Base-by-base conservation (phyloP, 2,113 vertebrate species). In the Oryzias javanicus region DNA sequence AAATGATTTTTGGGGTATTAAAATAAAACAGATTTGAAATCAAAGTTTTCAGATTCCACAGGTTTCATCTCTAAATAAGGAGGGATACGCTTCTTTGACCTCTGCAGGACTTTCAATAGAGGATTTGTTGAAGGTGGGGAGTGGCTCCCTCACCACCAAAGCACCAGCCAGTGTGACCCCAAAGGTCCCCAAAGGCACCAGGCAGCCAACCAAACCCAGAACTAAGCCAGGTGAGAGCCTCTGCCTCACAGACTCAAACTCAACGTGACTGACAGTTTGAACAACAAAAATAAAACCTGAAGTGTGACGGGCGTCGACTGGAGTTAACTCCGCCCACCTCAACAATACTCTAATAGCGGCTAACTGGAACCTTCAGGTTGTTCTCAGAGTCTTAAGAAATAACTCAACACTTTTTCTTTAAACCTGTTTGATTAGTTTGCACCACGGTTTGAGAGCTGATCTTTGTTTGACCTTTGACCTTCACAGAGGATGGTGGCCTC, bases 141-240 rank as follows among this genome's bases (percentile, higher is more conserved):
- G 14, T 6, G 35, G 47, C 35, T 55, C 56, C 42, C 68, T 59
- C 17, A 67, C 81, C 49, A 51, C 88, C 57, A 88, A 84, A 70
- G 67, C 54, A 15, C 70, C 87, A 12, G 18, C 73, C 22, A 84
- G 72, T 55, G 56, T 63, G 19, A 18, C 51, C 1, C 79, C 82
- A 2, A 81, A 77, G 48, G 55, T 8, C 20, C 71, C 80, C 3
- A 1, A 25, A 50, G 35, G 13, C 12, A 83, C 86, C 49, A 89
- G 84, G 18, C 72, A 73, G 4, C 79, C 89, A 10, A 15, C 1
- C 4, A 90, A 90, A 18, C 79, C 83, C 54, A 85, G 88, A 29
- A 75, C 83, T 45, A 89, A 87, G 35, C 65, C 81, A 83, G 89
- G 88, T 91, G 62, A 85, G 70, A 54, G n/a, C 3, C 45, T 17